Percentiles rank a stretch among this genome's conserved stretches.
These are phyloP conservation scores for Parasteatoda tepidariorum DNA, from an alignment of 1,140 invertebrate species.

Conservation along the genomic window DNA sequence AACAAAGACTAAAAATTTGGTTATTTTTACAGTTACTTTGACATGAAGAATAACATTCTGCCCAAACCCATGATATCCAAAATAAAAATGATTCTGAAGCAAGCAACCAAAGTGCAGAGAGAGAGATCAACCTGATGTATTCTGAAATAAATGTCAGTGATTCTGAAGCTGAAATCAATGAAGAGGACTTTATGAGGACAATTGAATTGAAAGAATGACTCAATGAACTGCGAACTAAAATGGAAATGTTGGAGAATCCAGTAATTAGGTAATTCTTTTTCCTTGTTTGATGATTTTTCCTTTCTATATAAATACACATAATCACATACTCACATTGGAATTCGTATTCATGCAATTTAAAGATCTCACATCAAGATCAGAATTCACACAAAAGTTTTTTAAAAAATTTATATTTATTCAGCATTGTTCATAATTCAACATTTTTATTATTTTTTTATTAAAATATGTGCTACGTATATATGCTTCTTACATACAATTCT, in stretches of 20 bases:
- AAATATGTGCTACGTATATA: too few species aligned
- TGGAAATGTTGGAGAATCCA: conserved; percentile 63
- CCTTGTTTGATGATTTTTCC: too few species aligned
- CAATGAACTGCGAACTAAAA: conserved; percentile 58
- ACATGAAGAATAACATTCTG: conserved; percentile 61
- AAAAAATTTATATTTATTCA: too few species aligned
- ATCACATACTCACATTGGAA: too few species aligned
- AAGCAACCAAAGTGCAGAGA: conserved; percentile 49
- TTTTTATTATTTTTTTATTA: too few species aligned
- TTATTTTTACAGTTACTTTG: conserved; percentile 58
- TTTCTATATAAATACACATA: too few species aligned
- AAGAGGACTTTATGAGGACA: conserved; percentile 57
- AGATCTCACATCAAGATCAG: too few species aligned
- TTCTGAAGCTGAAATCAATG: conserved; percentile 55
- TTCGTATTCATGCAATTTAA: too few species aligned
- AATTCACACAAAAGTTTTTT: too few species aligned
- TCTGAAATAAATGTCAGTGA: conserved; percentile 54
- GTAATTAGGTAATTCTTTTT: conserved; percentile 55
- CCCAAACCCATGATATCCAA: conserved; percentile 52
- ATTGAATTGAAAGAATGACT: conserved; percentile 57
- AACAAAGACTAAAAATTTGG: too few species aligned
- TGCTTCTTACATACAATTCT: too few species aligned
- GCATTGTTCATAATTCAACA: too few species aligned
- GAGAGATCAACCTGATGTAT: conserved; percentile 39
- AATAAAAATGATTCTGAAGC: conserved; percentile 56